These are phyloP conservation scores for Zelleria hepariella DNA, from an alignment of 2,888 invertebrate species.

Conservation along the genomic window DNA sequence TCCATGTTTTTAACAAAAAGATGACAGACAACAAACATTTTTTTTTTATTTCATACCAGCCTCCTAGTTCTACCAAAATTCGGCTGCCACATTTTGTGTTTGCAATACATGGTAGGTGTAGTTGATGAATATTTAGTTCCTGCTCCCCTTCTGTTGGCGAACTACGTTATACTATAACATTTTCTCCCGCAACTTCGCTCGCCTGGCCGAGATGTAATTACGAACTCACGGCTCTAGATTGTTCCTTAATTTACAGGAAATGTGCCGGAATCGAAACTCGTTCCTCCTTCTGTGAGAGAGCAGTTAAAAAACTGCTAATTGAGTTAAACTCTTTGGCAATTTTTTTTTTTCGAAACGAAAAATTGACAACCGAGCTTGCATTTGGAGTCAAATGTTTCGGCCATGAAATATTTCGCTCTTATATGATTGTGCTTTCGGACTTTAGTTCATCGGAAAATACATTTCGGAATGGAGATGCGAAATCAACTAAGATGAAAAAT, in stretches of 20 bases:
- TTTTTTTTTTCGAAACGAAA: too few species aligned
- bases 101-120: neutral
- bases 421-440: too few species aligned
- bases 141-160: neutral
- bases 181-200: neutral
- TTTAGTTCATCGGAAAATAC: too few species aligned
- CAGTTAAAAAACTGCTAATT: neutral
- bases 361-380: too few species aligned
- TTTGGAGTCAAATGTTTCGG: too few species aligned
- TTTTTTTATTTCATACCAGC: neutral
- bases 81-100: neutral
- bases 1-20: too few species aligned
- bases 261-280: neutral
- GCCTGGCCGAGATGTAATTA: neutral
- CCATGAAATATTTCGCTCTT: too few species aligned
- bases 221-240: neutral
- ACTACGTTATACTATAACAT: neutral
- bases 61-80: neutral
- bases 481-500: too few species aligned
- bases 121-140: neutral
- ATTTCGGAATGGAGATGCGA: too few species aligned
- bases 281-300: neutral
- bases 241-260: neutral
- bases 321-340: neutral
- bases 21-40: too few species aligned